phyloP scores from a whole-genome alignment of 2,888 invertebrate genomes.

The Troides helena region DNA sequence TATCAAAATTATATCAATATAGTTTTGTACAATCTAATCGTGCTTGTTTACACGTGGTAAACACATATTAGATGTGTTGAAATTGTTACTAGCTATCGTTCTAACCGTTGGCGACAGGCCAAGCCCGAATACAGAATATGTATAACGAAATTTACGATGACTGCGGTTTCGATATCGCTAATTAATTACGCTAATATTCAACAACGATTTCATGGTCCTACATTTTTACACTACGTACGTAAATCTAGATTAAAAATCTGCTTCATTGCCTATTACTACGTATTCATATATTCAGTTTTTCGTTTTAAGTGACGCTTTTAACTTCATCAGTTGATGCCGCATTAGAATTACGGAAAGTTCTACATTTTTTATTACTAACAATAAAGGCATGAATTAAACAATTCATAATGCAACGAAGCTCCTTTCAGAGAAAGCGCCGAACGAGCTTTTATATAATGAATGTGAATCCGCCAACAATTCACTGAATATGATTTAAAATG shows the following conservation, averaged over 20 bases:
- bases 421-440: constrained; percentile 13
- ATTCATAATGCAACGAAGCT: constrained; percentile 12
- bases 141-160: not conserved
- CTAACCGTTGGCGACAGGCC: constrained; percentile 10
- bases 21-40: not conserved
- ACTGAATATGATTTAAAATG: constrained; percentile 16
- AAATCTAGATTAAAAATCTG: not conserved
- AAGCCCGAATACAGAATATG: constrained; percentile 14
- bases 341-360: not conserved
- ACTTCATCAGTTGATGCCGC: not conserved
- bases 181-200: constrained; percentile 1
- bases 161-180: constrained; percentile 3
- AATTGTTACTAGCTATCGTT: constrained; percentile 12
- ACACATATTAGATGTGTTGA: constrained; percentile 22
- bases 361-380: not conserved
- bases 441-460: constrained; percentile 16
- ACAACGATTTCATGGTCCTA: not conserved
- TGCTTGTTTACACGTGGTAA: constrained; percentile 20
- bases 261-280: not conserved
- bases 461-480: constrained; percentile 19
- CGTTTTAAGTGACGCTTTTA: not conserved
- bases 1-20: no score
- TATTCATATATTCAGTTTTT: not conserved
- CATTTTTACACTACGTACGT: not conserved
- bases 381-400: constrained; percentile 9